Evolutionary conservation across 1,140 invertebrate species (phyloP).

Genomic region (Cryptotermes secundus): DNA sequence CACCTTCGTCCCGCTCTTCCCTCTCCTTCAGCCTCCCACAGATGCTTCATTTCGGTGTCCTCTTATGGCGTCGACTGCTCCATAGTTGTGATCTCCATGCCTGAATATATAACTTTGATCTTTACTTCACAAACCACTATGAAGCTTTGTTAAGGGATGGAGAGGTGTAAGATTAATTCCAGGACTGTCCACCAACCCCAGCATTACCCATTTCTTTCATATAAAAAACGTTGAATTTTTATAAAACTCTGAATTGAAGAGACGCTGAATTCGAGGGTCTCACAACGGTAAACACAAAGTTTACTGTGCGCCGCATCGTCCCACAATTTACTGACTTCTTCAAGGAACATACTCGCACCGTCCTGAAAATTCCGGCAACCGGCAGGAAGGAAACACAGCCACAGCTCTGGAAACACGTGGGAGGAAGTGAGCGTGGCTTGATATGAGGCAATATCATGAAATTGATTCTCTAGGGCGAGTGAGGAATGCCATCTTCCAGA

Average conservation of each 20-base stretch:
- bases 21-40: neutral
- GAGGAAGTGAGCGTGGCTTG: too few relatives aligned
- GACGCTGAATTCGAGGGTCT: too few relatives aligned
- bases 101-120: neutral
- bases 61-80: neutral
- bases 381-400: too few relatives aligned
- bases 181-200: neutral
- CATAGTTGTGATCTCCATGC: neutral
- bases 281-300: too few relatives aligned
- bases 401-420: too few relatives aligned
- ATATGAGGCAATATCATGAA: too few relatives aligned
- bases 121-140: neutral
- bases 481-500: too few relatives aligned
- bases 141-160: neutral
- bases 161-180: neutral
- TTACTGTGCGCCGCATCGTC: too few relatives aligned
- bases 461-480: too few relatives aligned
- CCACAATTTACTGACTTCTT: too few relatives aligned
- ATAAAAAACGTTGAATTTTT: neutral
- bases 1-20: neutral
- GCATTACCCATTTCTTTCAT: neutral
- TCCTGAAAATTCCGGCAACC: too few relatives aligned
- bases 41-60: neutral
- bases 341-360: too few relatives aligned
- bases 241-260: neutral